A percentile compares a stretch with the other conserved stretches of the same genome.
phyloP scores from a whole-genome alignment of 2,888 invertebrate genomes.

The Stramonita haemastoma region DNA sequence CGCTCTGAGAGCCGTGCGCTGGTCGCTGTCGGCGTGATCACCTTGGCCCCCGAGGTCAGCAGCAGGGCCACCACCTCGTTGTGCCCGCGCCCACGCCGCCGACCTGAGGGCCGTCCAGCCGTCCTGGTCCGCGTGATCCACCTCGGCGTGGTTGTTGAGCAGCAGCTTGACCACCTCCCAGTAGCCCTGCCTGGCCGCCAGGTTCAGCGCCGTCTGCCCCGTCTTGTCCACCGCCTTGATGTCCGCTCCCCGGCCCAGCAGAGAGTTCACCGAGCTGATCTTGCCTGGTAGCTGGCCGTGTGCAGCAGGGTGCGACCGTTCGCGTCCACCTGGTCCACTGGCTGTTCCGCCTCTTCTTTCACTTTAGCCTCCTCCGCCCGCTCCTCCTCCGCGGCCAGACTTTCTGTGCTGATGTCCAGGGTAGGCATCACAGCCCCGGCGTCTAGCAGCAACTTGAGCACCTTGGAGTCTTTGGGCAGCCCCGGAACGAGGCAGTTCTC shows the following conservation, averaged over 20 bases:
- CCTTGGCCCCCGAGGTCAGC: conserved; percentile 84
- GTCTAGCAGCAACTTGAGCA: conserved; percentile 87
- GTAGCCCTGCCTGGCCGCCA: conserved; percentile 79
- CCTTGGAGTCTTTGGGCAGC: conserved; percentile 73
- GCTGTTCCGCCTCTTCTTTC: conserved; percentile 54
- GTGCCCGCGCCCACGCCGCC: conserved; percentile 97
- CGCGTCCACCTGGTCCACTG: conserved; percentile 80
- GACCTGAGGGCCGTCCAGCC: conserved; percentile 82
- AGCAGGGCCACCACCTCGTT: conserved; percentile 77
- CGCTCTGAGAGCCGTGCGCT: conserved; percentile 93
- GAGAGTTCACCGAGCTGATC: conserved; percentile 90
- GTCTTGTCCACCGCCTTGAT: conserved; percentile 84
- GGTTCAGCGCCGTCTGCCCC: conserved; percentile 91
- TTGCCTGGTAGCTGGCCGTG: conserved; percentile 90
- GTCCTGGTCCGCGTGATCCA: conserved; percentile 78
- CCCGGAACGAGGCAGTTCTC: conserved; percentile 70
- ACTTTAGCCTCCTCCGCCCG: conserved; percentile 56
- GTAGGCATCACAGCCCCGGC: conserved; percentile 94
- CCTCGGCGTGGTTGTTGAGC: conserved; percentile 75
- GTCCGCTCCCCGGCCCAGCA: conserved; percentile 84
- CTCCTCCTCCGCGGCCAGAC: conserved; percentile 54
- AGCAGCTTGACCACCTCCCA: conserved; percentile 77
- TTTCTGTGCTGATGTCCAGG: conserved; percentile 88
- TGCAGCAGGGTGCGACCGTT: conserved; percentile 86
- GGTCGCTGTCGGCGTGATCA: conserved; percentile 79